These are phyloP conservation scores for Tetragnatha versicolor DNA, from an alignment of 1,140 invertebrate species.

Conservation along the genomic window DNA sequence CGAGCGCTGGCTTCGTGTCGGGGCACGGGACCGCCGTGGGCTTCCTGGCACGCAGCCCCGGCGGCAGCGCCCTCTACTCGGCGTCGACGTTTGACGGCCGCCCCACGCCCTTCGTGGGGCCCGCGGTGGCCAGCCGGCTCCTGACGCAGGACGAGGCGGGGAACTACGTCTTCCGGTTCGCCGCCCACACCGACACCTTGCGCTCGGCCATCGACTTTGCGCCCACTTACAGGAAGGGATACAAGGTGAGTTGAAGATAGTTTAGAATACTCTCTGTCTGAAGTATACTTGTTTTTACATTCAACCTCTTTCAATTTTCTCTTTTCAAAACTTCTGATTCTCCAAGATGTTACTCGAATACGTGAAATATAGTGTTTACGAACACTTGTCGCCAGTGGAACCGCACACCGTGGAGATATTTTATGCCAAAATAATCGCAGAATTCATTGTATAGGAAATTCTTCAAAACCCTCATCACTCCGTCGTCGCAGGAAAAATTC, in stretches of 20 bases:
- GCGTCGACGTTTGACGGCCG: slow-evolving; percentile 55
- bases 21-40: slow-evolving; percentile 15
- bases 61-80: slow-evolving; percentile 20
- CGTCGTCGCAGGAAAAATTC: too few relatives aligned
- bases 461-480: too few relatives aligned
- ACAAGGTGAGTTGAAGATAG: slow-evolving; percentile 32
- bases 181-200: background rate
- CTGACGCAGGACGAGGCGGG: background rate
- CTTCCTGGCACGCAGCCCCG: slow-evolving; percentile 38
- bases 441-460: too few relatives aligned
- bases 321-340: too few relatives aligned
- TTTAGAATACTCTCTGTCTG: background rate
- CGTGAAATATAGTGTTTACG: too few relatives aligned
- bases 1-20: slow-evolving; percentile 30
- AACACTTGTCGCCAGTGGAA: too few relatives aligned
- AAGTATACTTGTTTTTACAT: background rate
- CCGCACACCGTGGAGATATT: too few relatives aligned
- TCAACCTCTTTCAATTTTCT: too few relatives aligned
- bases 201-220: slow-evolving; percentile 35
- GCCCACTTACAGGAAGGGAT: background rate
- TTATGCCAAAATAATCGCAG: too few relatives aligned
- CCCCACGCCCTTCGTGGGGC: slow-evolving; percentile 31
- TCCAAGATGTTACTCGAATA: too few relatives aligned
- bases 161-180: slow-evolving; percentile 24
- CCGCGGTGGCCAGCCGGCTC: slow-evolving; percentile 45